Evolutionary conservation across 2,113 vertebrate genomes (phyloP).

Genomic region (Pomatostomus ruficeps): DNA sequence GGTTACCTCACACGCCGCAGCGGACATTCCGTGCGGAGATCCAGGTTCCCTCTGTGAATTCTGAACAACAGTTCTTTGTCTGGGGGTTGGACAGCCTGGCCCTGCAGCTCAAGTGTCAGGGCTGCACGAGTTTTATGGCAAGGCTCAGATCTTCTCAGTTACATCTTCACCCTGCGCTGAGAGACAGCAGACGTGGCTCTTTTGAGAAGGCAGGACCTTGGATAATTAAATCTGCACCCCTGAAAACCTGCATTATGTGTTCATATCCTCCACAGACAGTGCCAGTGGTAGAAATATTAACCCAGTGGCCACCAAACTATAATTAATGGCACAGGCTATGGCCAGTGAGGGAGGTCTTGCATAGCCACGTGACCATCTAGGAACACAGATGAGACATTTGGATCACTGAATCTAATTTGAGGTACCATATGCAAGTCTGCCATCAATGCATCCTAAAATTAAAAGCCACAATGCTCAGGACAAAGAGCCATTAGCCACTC

Average conservation of each 20-base stretch:
- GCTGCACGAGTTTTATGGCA: background rate
- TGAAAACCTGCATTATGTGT: background rate
- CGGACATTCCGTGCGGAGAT: background rate
- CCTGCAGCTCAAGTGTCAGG: background rate
- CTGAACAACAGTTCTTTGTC: constrained; percentile 5
- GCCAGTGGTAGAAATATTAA: background rate
- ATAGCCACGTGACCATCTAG: background rate
- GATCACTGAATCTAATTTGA: background rate
- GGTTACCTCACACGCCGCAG: background rate
- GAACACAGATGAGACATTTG: background rate
- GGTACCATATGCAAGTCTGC: background rate
- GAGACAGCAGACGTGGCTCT: background rate
- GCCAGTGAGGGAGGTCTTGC: background rate
- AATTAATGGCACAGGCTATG: background rate
- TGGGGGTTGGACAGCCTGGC: background rate
- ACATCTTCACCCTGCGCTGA: background rate
- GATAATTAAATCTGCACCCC: background rate
- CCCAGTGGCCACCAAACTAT: background rate
- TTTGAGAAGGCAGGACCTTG: background rate
- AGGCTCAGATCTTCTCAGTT: background rate
- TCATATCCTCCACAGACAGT: background rate
- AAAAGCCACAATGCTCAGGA: background rate
- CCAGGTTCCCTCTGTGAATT: background rate
- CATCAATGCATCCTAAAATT: background rate
- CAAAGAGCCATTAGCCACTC: background rate